Conservation (phyloP, 35 echinoderm and acorn worm genomes). For the Apostichopus parvimensis region DNA sequence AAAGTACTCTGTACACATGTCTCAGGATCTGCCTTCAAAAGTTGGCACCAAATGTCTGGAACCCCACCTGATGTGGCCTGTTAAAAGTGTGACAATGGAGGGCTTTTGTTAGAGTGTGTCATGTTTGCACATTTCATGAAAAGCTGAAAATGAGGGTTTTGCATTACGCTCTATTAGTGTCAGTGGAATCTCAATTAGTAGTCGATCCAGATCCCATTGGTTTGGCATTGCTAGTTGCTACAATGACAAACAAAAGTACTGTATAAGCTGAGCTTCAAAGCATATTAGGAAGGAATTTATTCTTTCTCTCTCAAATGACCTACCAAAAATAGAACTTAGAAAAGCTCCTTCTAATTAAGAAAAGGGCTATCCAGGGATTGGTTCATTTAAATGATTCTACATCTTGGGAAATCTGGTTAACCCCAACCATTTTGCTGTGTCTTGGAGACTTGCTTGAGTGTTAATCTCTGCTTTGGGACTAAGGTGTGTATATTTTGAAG, state of each 20-base stretch:
- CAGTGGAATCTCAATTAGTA: not conserved
- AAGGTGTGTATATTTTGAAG: not conserved
- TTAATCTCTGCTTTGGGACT: constrained; percentile 4
- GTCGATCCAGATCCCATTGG: too few relatives aligned
- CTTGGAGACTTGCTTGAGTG: not conserved
- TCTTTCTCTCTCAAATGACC: too few relatives aligned
- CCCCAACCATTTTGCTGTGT: not conserved
- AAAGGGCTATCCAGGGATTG: too few relatives aligned
- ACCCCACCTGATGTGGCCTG: not conserved
- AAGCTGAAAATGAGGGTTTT: not conserved
- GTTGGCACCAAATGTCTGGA: not conserved
- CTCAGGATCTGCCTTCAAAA: not conserved
- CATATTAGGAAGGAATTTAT: too few relatives aligned
- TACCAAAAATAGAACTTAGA: too few relatives aligned
- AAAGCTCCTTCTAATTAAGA: too few relatives aligned
- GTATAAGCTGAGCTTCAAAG: too few relatives aligned
- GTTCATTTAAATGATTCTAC: too few relatives aligned
- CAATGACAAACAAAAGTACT: too few relatives aligned
- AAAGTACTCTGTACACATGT: too few relatives aligned
- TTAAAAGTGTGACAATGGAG: not conserved
- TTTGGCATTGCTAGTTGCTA: too few relatives aligned
- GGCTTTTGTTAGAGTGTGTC: not conserved
- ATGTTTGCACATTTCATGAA: constrained; percentile 10
- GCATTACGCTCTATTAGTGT: not conserved
- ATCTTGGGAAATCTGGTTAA: too few relatives aligned